Conservation (phyloP, 2,888 invertebrate genomes). For the Mimas tiliae region DNA sequence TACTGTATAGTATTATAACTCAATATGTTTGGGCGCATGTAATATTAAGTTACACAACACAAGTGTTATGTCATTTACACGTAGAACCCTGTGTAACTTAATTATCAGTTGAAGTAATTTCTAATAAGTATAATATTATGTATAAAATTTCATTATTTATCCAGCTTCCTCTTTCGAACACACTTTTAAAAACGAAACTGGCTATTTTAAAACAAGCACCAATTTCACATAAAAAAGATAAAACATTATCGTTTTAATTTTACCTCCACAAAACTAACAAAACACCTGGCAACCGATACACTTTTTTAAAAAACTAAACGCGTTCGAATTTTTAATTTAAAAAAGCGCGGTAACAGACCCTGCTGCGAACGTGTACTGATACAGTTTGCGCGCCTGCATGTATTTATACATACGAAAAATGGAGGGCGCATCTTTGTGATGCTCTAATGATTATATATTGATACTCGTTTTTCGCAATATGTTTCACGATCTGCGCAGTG, state of each 20-base stretch:
- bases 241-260: too few species aligned
- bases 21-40: too few species aligned
- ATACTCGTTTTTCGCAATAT: slow-evolving; percentile 15
- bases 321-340: background rate
- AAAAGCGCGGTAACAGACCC: slow-evolving; percentile 10
- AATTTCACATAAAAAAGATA: background rate
- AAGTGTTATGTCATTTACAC: too few species aligned
- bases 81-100: too few species aligned
- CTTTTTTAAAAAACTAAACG: slow-evolving; percentile 1
- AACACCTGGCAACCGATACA: background rate
- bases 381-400: slow-evolving; percentile 11
- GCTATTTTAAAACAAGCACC: background rate
- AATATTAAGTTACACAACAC: too few species aligned
- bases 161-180: too few species aligned
- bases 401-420: slow-evolving; percentile 16
- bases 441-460: slow-evolving; percentile 7
- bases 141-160: background rate
- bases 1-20: too few species aligned
- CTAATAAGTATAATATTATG: background rate
- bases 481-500: slow-evolving; percentile 1
- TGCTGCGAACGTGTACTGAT: slow-evolving; percentile 9
- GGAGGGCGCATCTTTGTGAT: slow-evolving; percentile 21
- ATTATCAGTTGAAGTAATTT: too few species aligned
- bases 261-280: slow-evolving; percentile 7
- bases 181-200: background rate